phyloP scores from a whole-genome alignment of 2,888 invertebrate species.

The Byasa hedistus region DNA sequence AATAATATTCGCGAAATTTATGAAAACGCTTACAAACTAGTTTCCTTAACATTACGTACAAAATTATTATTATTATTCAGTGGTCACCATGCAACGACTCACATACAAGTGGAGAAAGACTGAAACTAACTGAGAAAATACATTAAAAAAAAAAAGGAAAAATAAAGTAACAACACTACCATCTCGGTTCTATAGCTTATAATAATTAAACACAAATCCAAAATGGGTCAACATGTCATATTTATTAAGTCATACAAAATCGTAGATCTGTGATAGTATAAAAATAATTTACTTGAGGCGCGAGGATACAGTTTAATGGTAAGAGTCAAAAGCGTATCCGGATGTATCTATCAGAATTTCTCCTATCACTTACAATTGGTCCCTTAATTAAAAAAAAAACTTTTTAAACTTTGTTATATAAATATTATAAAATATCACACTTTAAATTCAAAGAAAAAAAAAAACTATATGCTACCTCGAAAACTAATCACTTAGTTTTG shows the following conservation, averaged over 20 bases:
- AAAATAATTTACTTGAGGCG: constrained; percentile 55
- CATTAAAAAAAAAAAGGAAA: constrained; percentile 24
- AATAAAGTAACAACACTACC: constrained; percentile 44
- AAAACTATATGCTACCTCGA: constrained; percentile 65
- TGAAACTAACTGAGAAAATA: constrained; percentile 53
- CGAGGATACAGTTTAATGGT: constrained; percentile 67
- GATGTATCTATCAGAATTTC: constrained; percentile 73
- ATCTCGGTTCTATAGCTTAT: constrained; percentile 54
- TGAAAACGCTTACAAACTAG: constrained; percentile 74
- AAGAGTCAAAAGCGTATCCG: constrained; percentile 61
- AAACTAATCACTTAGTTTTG: constrained; percentile 74
- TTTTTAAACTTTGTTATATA: constrained; percentile 75
- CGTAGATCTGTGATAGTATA: constrained; percentile 61
- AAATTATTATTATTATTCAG: constrained; percentile 75
- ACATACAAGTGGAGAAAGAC: constrained; percentile 66
- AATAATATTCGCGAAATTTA: constrained; percentile 78
- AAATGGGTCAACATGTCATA: constrained; percentile 56
- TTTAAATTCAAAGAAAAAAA: constrained; percentile 77
- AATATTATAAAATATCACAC: constrained; percentile 80
- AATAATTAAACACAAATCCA: constrained; percentile 70
- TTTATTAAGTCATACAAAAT: constrained; percentile 68
- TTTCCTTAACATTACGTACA: constrained; percentile 75
- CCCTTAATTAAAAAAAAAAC: constrained; percentile 73
- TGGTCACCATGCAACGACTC: constrained; percentile 72
- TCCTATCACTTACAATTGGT: constrained; percentile 78